Evolutionary conservation across 2,113 vertebrate genomes (phyloP).

Genomic region (Setophaga petechia): DNA sequence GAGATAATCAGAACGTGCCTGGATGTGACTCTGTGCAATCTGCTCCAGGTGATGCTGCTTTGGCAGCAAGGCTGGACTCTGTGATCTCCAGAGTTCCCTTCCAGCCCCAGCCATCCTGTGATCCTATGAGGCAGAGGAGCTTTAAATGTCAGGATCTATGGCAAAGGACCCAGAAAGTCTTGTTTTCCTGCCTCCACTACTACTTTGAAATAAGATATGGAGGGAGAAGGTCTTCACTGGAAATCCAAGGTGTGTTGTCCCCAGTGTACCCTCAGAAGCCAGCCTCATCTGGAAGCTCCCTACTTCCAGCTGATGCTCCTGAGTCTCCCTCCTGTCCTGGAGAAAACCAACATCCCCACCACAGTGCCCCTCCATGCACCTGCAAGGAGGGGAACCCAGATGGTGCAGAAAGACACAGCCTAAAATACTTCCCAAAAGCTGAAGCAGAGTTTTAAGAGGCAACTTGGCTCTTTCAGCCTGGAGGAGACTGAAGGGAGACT

Average conservation of each 20-base stretch:
- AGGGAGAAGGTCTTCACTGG: neutral
- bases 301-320: neutral
- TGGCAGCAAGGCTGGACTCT: neutral
- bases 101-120: neutral
- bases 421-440: neutral
- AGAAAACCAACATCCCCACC: neutral
- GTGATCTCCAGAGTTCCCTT: neutral
- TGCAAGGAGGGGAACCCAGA: neutral
- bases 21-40: neutral
- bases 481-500: neutral
- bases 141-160: neutral
- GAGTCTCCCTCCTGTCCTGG: neutral
- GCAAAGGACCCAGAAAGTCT: neutral
- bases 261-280: neutral
- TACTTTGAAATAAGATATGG: neutral
- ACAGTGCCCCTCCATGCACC: fast-evolving
- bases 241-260: neutral
- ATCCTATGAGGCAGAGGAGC: neutral
- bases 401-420: neutral
- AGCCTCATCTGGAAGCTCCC: neutral
- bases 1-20: neutral
- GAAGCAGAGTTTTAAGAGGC: neutral
- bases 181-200: neutral
- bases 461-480: neutral
- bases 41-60: neutral